A percentile compares a stretch with the other conserved stretches of the same genome.
These are phyloP conservation scores for Cyclina sinensis DNA, from an alignment of 1,140 invertebrate genomes.

Conservation along the genomic window DNA sequence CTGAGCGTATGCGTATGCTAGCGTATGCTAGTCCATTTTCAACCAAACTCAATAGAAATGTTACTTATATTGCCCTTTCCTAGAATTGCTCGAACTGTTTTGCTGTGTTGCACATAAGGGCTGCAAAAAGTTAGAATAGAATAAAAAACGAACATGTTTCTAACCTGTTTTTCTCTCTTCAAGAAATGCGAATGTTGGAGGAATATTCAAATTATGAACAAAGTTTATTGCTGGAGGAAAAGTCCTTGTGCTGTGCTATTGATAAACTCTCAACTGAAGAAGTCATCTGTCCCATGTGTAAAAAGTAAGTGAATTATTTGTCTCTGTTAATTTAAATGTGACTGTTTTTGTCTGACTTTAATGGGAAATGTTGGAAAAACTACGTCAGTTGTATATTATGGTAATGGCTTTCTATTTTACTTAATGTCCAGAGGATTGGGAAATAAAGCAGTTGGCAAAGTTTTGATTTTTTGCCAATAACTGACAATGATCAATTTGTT, in stretches of 20 bases:
- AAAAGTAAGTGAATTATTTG: conserved; percentile 69
- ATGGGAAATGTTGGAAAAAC: background rate
- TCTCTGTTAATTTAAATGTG: background rate
- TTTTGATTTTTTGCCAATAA: background rate
- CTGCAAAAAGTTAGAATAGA: too few relatives aligned
- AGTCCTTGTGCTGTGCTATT: conserved; percentile 67
- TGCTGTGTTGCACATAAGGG: too few relatives aligned
- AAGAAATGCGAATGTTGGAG: conserved; percentile 68
- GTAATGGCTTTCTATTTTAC: background rate
- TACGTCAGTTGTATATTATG: background rate
- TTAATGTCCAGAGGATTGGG: background rate
- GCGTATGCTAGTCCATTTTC: too few relatives aligned
- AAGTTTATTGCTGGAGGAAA: conserved; percentile 67
- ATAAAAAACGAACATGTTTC: too few relatives aligned
- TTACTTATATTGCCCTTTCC: too few relatives aligned
- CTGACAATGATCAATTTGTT: background rate
- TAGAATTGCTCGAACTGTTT: too few relatives aligned
- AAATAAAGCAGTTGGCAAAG: background rate
- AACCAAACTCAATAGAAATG: too few relatives aligned
- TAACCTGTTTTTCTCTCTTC: conserved; percentile 42
- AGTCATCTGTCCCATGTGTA: conserved; percentile 74
- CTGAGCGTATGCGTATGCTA: too few relatives aligned
- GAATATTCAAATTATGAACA: conserved; percentile 71
- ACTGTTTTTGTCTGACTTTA: background rate
- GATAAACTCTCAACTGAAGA: conserved; percentile 70